Base-by-base conservation (phyloP, 2,797 vertebrate genomes). In the Myotis pilosus region DNA sequence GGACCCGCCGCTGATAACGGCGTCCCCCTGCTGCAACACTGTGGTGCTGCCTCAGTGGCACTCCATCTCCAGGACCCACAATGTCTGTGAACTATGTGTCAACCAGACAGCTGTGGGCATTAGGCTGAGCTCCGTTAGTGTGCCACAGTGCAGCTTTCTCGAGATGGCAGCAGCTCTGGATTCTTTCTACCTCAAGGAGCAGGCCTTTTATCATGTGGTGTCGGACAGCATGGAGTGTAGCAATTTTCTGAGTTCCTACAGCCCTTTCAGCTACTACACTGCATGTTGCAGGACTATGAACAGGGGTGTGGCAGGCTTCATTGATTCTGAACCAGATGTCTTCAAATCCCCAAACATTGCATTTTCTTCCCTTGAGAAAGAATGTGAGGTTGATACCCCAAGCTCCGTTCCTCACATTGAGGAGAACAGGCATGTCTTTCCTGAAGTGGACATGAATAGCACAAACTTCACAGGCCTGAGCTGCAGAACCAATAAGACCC, bases 401-500 rank as follows among this genome's bases (percentile, higher is more conserved):
- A 92, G 95, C 68, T 95, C 98, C 92, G 44, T 98, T 97, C 98
- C 98, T 98, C 98, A 97, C 97, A 98, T 98, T 98, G 98, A 98
- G 98, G 98, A 98, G 96, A 97, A 96, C 97, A 97, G 89, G 66
- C 97, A 78, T 81, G 96, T 97, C 94, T 95, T 97, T 97, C 92
- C 97, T 68, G 96, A 97, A n/a, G 91, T 94, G 95, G 94, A 69
- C 84, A 80, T 89, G 74, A 96, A 22, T 36, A 97, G 97, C 74
- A 95, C 30, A 47, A 76, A 96, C 95, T 97, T 99, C 98, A 98
- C 98, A 0, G 99, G 99, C 95, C 98, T 99, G 79, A 98, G 98
- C 80, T 99, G 99, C 98, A 99, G 98, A 96, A 99, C 99, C 97
- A 99, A 99, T 98, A 99, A 98, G 98, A 99, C 99, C n/a, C 98